Percentiles rank a stretch among this genome's conserved stretches.
Evolutionary conservation across 2,113 vertebrate genomes (phyloP).

Genomic region (Ciconia maguari): DNA sequence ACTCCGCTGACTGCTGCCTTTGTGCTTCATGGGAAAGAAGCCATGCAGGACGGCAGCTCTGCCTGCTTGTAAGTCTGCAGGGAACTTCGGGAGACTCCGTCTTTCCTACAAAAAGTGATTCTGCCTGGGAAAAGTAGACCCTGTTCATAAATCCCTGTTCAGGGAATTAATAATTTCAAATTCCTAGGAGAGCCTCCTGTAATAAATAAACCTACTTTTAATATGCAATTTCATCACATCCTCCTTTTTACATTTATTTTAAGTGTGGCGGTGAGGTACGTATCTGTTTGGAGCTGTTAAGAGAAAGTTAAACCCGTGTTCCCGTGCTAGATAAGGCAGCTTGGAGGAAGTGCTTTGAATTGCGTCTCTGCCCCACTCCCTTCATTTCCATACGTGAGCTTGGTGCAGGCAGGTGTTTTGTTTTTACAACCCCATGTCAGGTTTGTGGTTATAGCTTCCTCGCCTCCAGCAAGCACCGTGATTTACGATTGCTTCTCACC

Average conservation of each 20-base stretch:
- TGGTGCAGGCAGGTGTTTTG: background rate
- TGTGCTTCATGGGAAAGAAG: background rate
- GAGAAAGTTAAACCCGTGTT: background rate
- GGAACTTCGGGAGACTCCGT: slow-evolving; percentile 35
- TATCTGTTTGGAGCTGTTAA: background rate
- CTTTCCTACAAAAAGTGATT: slow-evolving; percentile 51
- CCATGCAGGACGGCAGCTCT: background rate
- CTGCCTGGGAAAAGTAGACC: background rate
- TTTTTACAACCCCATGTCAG: background rate
- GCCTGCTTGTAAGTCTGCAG: slow-evolving; percentile 38
- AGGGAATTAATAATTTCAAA: slow-evolving; percentile 55
- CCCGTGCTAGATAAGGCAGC: background rate
- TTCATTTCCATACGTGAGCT: background rate
- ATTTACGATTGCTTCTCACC: background rate
- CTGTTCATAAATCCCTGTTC: slow-evolving; percentile 44
- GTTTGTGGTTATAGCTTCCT: background rate
- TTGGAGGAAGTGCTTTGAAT: background rate
- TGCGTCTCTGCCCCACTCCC: background rate
- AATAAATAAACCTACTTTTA: slow-evolving; percentile 43
- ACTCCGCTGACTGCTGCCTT: background rate
- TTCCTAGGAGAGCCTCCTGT: slow-evolving; percentile 6
- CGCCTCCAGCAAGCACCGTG: background rate
- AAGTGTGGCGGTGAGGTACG: background rate
- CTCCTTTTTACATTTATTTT: slow-evolving; percentile 1
- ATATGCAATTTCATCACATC: background rate